These are phyloP conservation scores for Loris lydekkerianus DNA, from an alignment of 2,797 vertebrate genomes.

Conservation along the genomic window DNA sequence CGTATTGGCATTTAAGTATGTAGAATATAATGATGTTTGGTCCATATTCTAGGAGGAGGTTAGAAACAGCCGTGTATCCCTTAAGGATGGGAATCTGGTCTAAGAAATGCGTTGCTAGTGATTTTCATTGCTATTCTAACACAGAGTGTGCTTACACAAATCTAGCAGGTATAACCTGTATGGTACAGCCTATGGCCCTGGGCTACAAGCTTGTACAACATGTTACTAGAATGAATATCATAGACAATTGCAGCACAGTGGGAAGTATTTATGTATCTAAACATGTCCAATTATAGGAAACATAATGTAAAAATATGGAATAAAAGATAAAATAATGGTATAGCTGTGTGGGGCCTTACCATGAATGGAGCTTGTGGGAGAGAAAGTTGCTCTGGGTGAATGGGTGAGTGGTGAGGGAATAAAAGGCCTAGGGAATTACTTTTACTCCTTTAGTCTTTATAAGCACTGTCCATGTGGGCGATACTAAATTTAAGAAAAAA, in stretches of 20 bases:
- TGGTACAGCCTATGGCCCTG: too few species aligned
- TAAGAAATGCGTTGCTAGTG: background rate
- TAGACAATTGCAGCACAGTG: background rate
- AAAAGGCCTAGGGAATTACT: background rate
- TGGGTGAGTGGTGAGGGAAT: background rate
- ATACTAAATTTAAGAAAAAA: background rate
- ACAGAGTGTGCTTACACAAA: background rate
- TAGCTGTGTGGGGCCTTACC: background rate
- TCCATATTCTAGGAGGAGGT: background rate
- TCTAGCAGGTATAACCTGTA: background rate
- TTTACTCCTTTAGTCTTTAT: too few species aligned
- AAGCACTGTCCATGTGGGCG: background rate
- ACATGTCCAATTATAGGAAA: background rate
- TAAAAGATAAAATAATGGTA: background rate
- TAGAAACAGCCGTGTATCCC: background rate
- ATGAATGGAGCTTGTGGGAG: too few species aligned
- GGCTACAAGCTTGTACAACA: background rate
- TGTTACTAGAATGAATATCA: background rate
- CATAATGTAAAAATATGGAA: background rate
- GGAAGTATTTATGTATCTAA: background rate
- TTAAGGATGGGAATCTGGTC: background rate
- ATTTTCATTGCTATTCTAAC: background rate
- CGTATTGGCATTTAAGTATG: background rate
- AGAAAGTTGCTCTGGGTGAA: background rate
- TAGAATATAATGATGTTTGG: background rate